Base-by-base conservation (phyloP, 2,888 invertebrate genomes). In the Lochmaea capreae region DNA sequence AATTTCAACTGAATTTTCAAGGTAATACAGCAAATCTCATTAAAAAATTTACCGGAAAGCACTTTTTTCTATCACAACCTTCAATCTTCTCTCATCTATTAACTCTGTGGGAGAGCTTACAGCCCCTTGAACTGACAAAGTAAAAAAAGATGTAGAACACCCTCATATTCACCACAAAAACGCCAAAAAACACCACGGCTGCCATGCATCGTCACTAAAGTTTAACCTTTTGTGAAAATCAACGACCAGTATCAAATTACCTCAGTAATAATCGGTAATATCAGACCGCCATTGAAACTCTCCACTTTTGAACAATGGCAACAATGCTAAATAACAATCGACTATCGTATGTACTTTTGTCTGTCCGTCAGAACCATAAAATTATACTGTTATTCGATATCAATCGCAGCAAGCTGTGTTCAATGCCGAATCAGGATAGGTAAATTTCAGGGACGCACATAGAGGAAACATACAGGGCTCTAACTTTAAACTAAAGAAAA, bases 371-470 rank as follows among this genome's bases (percentile, higher is more conserved):
- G 68, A 66, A 65, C 73, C 62, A 75, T 75, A 73, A 77, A 77
- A 77, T 77, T 77, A 77, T 77, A 77, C 76, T 77, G 77, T 72
- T 74, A 77, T 77, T 75, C 70, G 77, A 77, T 77, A 77, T 73
- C 77, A 72, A 73, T 76, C 71, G 74, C 22, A 62, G 74, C 74
- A 74, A 67, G 67, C 71, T 71, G 74, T 67, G 71, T 43, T 52
- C 71, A 39, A 54, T 67, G 58, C 70, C 71, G 33, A 70, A 74
- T 74, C 74, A 59, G 74, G 59, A 66, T 71, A 65, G 71, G 71
- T 71, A 59, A 71, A 57, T 59, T 63, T 16, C 62, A 63, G 14
- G 43, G 62, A 18, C 62, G 62, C 10, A 9, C 16, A 43, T 6
- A 18, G 62, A 16, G 11, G 14, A 11, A 4, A 14, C 22, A 61